Base-by-base conservation (phyloP, 2,113 vertebrate species). In the Alligator mississippiensis region DNA sequence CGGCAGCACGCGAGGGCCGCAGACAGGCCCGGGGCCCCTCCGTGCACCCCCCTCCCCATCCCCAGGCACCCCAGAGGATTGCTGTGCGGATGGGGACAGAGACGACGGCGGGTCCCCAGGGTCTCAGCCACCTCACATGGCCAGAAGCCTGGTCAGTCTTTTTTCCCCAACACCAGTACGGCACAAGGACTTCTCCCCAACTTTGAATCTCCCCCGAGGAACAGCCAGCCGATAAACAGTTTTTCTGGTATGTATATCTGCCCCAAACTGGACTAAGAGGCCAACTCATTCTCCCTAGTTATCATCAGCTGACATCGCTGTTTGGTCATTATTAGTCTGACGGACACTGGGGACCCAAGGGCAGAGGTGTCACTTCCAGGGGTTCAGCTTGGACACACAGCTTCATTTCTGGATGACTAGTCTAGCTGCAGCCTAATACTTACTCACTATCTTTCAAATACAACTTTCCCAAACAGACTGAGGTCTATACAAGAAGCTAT, bases 331-430 rank as follows among this genome's bases (percentile, higher is more conserved):
- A 60, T 27, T 84, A 17, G 10, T 16, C 5, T 70, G 72, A 27
- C 1, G 25, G 76, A 86, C 66, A 0, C 54, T 22, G 70, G 80
- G 60, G 62, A 34, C 66, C 66, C n/a, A 17, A 30, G 34, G 66
- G n/a, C n/a, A 14, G 85, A 59, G 79, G 38, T 2, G 14, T 55
- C 6, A 4, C 6, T 72, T 28, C 34, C 34, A 17, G 11, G 64
- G 61, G 75, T 88, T 83, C 79, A 30, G 74, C 88, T 47, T n/a
- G 22, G 75, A 82, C 68, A 47, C 47, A 9, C 47, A 47, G 47
- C 47, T 68, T 84, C 55, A 79, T 78, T 85, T 90, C 88, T 90
- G 74, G 75, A 16, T 38, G 63, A 27, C 57, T 85, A 10, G 82
- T 82, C 76, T 27, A 64, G 79, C 30, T 57, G 19, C 59, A 59